These are phyloP conservation scores for Salticus scenicus DNA, from an alignment of 2,888 invertebrate genomes.

Conservation along the genomic window DNA sequence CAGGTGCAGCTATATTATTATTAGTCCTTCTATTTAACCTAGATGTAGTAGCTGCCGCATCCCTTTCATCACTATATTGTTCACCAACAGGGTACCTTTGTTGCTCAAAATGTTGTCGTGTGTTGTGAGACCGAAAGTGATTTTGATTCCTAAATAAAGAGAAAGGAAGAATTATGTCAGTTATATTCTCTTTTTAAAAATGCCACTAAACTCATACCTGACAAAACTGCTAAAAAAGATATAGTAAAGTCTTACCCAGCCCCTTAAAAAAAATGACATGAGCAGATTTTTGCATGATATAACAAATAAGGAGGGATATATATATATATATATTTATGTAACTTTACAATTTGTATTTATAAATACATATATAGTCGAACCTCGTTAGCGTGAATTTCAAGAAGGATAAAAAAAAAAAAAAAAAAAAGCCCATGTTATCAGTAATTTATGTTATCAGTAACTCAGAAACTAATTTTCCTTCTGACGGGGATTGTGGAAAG, in stretches of 20 bases:
- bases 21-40: slow-evolving; percentile 62
- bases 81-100: slow-evolving; percentile 61
- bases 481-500: too few relatives aligned
- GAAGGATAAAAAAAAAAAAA: too few relatives aligned
- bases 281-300: too few relatives aligned
- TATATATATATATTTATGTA: too few relatives aligned
- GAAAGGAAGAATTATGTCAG: slow-evolving; percentile 3
- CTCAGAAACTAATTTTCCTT: too few relatives aligned
- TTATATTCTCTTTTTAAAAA: background rate
- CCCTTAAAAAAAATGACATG: too few relatives aligned
- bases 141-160: slow-evolving; percentile 68
- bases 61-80: slow-evolving; percentile 68
- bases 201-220: background rate
- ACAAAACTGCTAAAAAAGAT: background rate
- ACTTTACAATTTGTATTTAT: too few relatives aligned
- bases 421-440: too few relatives aligned
- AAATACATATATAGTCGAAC: too few relatives aligned
- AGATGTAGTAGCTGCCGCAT: slow-evolving; percentile 37
- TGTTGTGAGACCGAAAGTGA: slow-evolving; percentile 72
- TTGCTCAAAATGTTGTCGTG: slow-evolving; percentile 71
- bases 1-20: slow-evolving; percentile 42
- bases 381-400: too few relatives aligned
- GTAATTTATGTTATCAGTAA: too few relatives aligned
- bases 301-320: too few relatives aligned
- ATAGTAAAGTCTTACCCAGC: background rate